A percentile compares a stretch with the other conserved stretches of the same genome.
phyloP scores from a whole-genome alignment of 2,113 vertebrate species.

The Nycticebus coucang region DNA sequence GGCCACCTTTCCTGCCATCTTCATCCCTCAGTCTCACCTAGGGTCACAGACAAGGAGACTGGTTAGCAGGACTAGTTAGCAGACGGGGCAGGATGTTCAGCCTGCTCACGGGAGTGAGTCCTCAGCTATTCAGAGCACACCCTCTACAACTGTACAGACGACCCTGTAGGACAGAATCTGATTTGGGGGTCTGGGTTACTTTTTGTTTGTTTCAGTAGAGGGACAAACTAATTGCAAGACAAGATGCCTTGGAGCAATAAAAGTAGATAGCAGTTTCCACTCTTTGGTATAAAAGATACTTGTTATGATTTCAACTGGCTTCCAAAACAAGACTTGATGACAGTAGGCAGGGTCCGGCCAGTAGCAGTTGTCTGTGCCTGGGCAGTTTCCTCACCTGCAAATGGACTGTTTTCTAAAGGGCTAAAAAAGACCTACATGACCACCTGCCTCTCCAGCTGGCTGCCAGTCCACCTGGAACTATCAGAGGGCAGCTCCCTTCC shows the following conservation, averaged over 20 bases:
- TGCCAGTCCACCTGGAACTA: background rate
- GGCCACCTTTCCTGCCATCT: too few species aligned
- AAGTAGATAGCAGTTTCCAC: background rate
- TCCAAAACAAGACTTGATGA: background rate
- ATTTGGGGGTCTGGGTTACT: background rate
- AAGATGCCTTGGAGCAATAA: background rate
- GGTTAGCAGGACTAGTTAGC: too few species aligned
- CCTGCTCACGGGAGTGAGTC: fast-evolving
- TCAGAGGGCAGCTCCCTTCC: fast-evolving
- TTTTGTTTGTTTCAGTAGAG: background rate
- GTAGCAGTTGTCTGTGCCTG: background rate
- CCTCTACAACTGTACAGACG: fast-evolving
- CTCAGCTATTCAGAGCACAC: background rate
- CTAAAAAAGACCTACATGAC: background rate
- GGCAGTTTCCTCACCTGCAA: background rate
- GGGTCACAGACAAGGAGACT: background rate
- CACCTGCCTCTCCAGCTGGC: background rate
- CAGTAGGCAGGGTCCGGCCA: background rate
- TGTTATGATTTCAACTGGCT: background rate
- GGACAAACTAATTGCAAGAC: background rate
- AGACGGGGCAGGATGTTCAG: too few species aligned
- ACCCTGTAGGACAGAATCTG: background rate
- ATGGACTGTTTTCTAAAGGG: background rate
- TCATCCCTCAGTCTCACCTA: background rate
- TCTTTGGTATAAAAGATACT: background rate